phyloP scores from a whole-genome alignment of 2,888 invertebrate genomes.

The Nymphalis polychloros region DNA sequence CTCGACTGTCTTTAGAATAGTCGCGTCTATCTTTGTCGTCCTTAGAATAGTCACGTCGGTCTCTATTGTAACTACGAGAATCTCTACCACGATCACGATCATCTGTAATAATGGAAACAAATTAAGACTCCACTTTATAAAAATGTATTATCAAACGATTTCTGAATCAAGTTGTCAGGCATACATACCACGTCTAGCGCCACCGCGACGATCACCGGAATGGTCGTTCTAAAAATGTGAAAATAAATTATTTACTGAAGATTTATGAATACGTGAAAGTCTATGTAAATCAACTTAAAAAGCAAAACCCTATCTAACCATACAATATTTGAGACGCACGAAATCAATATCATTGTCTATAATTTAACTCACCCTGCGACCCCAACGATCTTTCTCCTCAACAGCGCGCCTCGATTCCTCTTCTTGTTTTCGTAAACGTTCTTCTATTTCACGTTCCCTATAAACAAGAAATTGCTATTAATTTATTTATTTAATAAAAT shows the following conservation, averaged over 20 bases:
- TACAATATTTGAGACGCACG: no score
- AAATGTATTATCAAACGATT: not conserved
- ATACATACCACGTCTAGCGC: constrained; percentile 67
- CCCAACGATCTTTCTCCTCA: constrained; percentile 76
- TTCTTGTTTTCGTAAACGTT: constrained; percentile 86
- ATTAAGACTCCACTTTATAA: not conserved
- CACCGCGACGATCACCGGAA: constrained; percentile 70
- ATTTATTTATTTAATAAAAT: not conserved
- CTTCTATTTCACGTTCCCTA: constrained; percentile 94
- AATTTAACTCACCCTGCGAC: constrained; percentile 54
- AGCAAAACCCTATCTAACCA: no score
- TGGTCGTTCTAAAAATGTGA: constrained; percentile 64
- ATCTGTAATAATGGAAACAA: constrained; percentile 47
- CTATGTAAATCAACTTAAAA: no score
- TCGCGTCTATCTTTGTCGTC: constrained; percentile 47
- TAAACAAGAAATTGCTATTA: constrained; percentile 12
- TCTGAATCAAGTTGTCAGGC: not conserved
- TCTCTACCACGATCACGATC: constrained; percentile 64
- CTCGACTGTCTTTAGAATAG: constrained; percentile 42
- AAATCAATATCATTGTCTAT: not conserved
- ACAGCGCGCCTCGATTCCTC: constrained; percentile 67
- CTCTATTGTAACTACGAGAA: constrained; percentile 68
- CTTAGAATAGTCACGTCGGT: constrained; percentile 47
- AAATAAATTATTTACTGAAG: constrained; percentile 1
- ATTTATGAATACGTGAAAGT: constrained; percentile 11